phyloP scores from a whole-genome alignment of 2,113 vertebrate genomes.

The Lagopus leucura region DNA sequence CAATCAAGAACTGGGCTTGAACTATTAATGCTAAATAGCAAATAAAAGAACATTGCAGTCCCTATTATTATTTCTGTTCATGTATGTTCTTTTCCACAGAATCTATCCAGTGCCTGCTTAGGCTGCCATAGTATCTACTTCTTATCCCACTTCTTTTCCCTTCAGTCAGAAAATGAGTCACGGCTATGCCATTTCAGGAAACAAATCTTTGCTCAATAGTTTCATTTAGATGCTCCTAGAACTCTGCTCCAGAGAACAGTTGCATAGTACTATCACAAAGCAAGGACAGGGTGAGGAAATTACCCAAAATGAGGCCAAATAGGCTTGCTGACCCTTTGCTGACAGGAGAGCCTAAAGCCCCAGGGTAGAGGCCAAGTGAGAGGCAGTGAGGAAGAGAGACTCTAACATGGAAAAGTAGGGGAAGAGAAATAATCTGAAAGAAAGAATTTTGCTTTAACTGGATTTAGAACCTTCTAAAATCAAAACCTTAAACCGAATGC shows the following conservation, averaged over 20 bases:
- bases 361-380: accelerated
- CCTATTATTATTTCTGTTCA: neutral
- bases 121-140: neutral
- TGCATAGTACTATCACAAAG: neutral
- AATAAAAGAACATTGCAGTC: neutral
- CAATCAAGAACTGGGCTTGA: neutral
- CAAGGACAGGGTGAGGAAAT: neutral
- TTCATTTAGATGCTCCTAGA: neutral
- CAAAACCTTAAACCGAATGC: neutral
- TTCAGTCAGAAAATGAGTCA: neutral
- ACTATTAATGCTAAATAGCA: neutral
- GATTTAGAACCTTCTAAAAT: neutral
- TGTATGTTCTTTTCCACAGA: neutral
- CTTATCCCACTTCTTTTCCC: neutral
- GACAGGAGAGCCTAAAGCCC: neutral
- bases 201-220: neutral
- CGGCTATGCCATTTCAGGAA: neutral
- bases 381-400: neutral
- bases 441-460: neutral
- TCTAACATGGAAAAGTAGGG: neutral
- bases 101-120: neutral
- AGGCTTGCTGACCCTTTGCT: neutral
- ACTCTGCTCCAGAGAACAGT: neutral
- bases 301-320: neutral
- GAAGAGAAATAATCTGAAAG: neutral